Conservation (phyloP, 2,888 invertebrate species). For the Andrena chrysosceles region DNA sequence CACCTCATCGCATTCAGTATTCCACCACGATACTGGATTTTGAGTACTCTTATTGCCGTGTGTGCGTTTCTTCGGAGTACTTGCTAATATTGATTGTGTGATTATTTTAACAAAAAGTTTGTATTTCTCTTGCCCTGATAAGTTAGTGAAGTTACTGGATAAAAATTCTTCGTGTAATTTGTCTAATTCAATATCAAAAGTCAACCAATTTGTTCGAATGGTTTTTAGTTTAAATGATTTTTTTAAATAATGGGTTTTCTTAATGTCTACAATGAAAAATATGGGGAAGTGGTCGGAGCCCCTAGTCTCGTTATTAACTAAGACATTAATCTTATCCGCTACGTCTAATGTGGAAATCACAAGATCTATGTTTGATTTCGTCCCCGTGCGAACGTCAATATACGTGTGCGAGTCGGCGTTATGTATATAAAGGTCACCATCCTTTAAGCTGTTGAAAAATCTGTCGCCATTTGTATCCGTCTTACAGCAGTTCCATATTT, state of each 20-base stretch:
- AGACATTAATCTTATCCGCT: not conserved
- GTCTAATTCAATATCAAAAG: not conserved
- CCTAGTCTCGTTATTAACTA: not conserved
- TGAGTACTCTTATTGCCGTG: not conserved
- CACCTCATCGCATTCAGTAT: not conserved
- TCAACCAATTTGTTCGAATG: not conserved
- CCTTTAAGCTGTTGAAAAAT: not conserved
- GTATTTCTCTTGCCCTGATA: not conserved
- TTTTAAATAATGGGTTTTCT: not conserved
- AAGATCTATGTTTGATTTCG: conserved; percentile 5
- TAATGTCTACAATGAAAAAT: not conserved
- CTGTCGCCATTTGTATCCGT: not conserved
- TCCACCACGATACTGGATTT: conserved; percentile 16
- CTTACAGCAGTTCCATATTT: not conserved
- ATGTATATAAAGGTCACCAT: not conserved
- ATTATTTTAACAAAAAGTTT: not conserved
- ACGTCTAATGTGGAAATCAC: not conserved
- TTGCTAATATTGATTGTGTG: not conserved
- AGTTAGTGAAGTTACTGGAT: not conserved
- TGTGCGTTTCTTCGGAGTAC: not conserved
- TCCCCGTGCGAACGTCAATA: not conserved
- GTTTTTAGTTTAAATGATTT: conserved; percentile 2
- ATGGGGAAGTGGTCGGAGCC: not conserved
- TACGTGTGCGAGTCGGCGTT: not conserved
- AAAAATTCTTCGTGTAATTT: not conserved